Evolutionary conservation across 2,888 invertebrate species (phyloP), one percentile per base, ranked within the genome.

Genomic region (Dynastes tityus): DNA sequence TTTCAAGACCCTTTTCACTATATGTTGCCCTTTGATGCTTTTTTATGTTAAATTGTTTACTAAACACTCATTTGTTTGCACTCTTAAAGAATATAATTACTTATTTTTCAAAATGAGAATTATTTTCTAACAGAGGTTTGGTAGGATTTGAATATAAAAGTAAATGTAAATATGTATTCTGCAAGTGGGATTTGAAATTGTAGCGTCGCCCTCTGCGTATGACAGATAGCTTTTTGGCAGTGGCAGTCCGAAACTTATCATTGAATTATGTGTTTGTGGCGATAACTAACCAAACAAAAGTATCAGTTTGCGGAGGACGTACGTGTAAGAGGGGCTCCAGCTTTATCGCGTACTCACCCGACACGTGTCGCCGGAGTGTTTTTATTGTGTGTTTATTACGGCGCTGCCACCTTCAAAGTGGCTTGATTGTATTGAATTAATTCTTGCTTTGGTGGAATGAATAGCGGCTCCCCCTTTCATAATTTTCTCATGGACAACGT

Each of bases 391-490:
- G 83, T 86, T 87, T 86, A 86, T 87, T 86, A 85, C 85, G 83
- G 80, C 84, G 83, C 83, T 85, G 84, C 82, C 84, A 85, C 86
- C 86, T 85, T 84, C 86, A 87, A 86, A 85, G 83, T 81, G 83
- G 84, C 83, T 85, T 87, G 86, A 86, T 87, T 87, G 84, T 84
- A 86, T 86, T 85, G 86, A 86, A 85, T 87, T 85, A 83, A 70
- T 51, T 51, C 53, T 53, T 29, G 27, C 70, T 29, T 70, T 16
- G 22, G 9, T 9, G 9, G 27, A 58, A 58, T 73, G 45, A 73
- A 68, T 68, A 9, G 49, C 11, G 22, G 9, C 58, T 13, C 11
- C n/a, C 29, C 51, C 40, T 27, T n/a, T 49, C n/a, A 22, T 27
- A 22, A 51, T 13, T 68, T 68, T 53, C 68, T 63, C 63, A 11